Conservation (phyloP, 2,888 invertebrate species). For the Anticlea derivata region DNA sequence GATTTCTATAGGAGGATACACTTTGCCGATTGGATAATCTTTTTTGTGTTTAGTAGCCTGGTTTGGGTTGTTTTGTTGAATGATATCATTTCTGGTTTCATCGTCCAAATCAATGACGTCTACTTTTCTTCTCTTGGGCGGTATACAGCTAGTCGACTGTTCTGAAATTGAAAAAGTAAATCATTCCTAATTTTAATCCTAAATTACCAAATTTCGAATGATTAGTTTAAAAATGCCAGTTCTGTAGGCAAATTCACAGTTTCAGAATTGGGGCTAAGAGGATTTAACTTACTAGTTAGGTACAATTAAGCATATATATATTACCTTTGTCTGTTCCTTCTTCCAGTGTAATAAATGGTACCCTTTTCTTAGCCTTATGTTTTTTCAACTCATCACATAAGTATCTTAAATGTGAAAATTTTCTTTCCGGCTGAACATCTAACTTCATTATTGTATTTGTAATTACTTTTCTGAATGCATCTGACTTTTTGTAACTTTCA, state of each 20-base stretch:
- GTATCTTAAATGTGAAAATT: conserved; percentile 55
- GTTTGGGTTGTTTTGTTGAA: conserved; percentile 6
- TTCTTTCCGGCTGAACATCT: conserved; percentile 46
- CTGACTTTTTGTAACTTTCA: conserved; percentile 46
- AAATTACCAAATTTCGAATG: too few relatives aligned
- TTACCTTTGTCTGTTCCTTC: conserved; percentile 1
- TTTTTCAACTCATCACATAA: conserved; percentile 52
- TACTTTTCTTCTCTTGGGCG: conserved; percentile 35
- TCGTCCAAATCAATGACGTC: conserved; percentile 42
- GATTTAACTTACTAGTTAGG: too few relatives aligned
- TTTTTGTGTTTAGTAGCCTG: neutral
- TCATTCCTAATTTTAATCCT: neutral
- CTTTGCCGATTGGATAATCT: neutral
- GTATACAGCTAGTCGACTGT: conserved; percentile 18
- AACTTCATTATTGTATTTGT: conserved; percentile 40
- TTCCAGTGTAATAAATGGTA: conserved; percentile 48
- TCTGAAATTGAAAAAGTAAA: conserved; percentile 5
- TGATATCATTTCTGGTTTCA: conserved; percentile 29
- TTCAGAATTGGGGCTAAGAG: too few relatives aligned
- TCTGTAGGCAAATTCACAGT: too few relatives aligned
- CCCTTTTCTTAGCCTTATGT: conserved; percentile 46
- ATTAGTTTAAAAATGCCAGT: too few relatives aligned
- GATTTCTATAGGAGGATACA: conserved; percentile 27
- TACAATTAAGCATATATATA: neutral
- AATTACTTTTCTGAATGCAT: conserved; percentile 43